Conservation (phyloP, 2,888 invertebrate species). For the Lathronympha strigana region DNA sequence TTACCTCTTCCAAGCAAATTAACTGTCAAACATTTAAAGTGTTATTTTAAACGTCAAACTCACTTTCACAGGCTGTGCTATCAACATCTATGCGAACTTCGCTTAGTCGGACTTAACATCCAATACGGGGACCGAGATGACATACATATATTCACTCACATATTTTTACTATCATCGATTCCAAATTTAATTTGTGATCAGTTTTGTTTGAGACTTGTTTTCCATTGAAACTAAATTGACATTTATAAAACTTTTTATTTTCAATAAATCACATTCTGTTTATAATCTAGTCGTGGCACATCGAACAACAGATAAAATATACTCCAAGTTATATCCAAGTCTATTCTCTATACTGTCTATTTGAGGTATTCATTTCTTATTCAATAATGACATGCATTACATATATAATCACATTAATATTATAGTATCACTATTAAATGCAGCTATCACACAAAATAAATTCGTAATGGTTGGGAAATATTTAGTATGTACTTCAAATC, state of each 20-base stretch:
- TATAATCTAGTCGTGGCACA: conserved; percentile 79
- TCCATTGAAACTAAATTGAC: conserved; percentile 51
- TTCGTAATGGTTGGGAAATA: conserved; percentile 45
- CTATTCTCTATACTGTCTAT: conserved; percentile 56
- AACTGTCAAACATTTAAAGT: too few species aligned
- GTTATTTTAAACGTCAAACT: too few species aligned
- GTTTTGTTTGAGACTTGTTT: too few species aligned
- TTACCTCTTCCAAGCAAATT: too few species aligned
- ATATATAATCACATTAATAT: conserved; percentile 42
- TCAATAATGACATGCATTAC: conserved; percentile 49
- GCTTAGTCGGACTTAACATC: too few species aligned
- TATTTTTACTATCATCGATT: too few species aligned
- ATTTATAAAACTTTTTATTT: conserved; percentile 82
- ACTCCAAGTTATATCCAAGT: conserved; percentile 55
- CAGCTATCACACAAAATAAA: conserved; percentile 50
- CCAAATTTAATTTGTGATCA: too few species aligned
- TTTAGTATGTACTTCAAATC: conserved; percentile 23
- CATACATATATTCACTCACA: too few species aligned
- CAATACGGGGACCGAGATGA: too few species aligned
- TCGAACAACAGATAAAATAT: conserved; percentile 76
- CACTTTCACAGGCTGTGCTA: too few species aligned
- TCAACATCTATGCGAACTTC: too few species aligned
- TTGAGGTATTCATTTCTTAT: conserved; percentile 64
- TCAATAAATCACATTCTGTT: conserved; percentile 78
- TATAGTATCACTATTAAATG: conserved; percentile 45